Percentiles rank a stretch among this genome's conserved stretches.
Evolutionary conservation across 2,888 invertebrate genomes (phyloP).

Genomic region (Sialis lutaria): DNA sequence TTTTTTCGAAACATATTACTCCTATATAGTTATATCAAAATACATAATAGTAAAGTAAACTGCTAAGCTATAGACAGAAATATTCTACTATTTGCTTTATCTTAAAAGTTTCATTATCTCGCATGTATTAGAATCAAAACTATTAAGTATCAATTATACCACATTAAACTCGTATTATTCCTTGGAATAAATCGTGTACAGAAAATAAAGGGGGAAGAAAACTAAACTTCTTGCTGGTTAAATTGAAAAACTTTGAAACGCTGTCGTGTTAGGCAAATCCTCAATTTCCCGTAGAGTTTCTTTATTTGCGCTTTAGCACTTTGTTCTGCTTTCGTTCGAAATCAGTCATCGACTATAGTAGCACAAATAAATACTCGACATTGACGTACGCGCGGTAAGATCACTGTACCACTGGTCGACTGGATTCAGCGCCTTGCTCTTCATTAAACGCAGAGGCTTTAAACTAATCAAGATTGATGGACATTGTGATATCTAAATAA

Average conservation of each 20-base stretch:
- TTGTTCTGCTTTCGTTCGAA: not conserved
- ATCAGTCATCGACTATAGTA: not conserved
- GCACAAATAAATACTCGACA: not conserved
- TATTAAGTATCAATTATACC: no score
- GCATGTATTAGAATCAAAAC: no score
- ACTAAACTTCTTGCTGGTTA: not conserved
- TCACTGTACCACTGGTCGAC: not conserved
- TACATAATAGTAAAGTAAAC: no score
- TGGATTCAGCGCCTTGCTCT: conserved; percentile 5
- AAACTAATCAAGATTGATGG: conserved; percentile 9
- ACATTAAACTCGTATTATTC: no score
- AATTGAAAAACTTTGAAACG: conserved; percentile 3
- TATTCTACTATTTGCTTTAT: no score
- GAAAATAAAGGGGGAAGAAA: no score
- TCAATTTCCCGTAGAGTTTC: not conserved
- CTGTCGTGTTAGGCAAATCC: not conserved
- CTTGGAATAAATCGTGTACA: no score
- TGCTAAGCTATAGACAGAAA: no score
- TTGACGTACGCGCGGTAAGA: not conserved
- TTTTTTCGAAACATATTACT: no score
- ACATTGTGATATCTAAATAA: conserved; percentile 3
- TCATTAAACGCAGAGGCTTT: conserved; percentile 7
- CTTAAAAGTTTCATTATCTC: no score
- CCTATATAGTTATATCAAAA: no score
- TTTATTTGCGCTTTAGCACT: not conserved